These are phyloP conservation scores for Clytia hemisphaerica DNA, from an alignment of 30 jellyfish, hydroid and myxozoan species.

Conservation along the genomic window DNA sequence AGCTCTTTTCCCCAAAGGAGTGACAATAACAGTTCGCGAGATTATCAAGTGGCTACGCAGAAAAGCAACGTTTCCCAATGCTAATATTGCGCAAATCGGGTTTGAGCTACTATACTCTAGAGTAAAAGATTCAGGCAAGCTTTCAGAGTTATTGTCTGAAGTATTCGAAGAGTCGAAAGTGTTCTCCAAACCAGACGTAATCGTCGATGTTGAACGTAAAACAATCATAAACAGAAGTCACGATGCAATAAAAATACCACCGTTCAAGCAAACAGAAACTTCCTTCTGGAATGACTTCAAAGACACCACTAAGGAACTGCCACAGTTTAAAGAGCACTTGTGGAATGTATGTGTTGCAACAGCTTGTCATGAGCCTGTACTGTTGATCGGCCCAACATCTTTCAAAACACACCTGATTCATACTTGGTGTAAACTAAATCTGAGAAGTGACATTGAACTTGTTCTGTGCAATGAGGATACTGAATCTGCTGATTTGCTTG, in stretches of 20 bases:
- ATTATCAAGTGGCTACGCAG: background rate
- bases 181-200: background rate
- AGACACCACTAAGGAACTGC: background rate
- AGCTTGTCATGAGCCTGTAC: background rate
- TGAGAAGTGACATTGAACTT: background rate
- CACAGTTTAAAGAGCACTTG: background rate
- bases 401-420: background rate
- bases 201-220: background rate
- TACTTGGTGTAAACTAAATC: conserved; percentile 8
- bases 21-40: background rate
- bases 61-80: background rate
- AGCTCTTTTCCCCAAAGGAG: conserved; percentile 11
- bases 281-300: background rate
- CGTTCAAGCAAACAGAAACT: background rate
- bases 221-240: background rate
- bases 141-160: background rate
- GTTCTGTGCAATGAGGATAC: background rate
- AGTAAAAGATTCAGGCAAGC: background rate
- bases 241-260: background rate
- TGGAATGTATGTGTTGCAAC: conserved; percentile 11
- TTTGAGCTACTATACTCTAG: background rate
- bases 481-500: conserved; percentile 12
- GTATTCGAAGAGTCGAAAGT: background rate
- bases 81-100: background rate
- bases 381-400: conserved; percentile 7